Percentiles rank a stretch among this genome's conserved stretches.
These are phyloP conservation scores for Boloria selene DNA, from an alignment of 2,888 invertebrate species.

Conservation along the genomic window DNA sequence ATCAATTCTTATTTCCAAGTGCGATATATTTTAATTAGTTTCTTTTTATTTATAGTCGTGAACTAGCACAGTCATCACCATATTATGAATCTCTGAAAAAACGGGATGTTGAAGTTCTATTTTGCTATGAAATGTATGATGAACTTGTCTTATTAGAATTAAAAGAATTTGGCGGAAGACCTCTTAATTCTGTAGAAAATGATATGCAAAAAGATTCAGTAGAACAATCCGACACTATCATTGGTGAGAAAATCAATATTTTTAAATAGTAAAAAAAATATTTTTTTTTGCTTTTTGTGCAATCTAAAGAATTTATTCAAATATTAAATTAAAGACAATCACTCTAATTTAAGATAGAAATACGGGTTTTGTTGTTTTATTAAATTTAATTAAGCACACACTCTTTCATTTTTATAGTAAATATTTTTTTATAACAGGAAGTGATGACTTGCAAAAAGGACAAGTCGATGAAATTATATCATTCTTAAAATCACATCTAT, in stretches of 20 bases:
- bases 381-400: too few relatives aligned
- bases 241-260: slow-evolving; percentile 69
- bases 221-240: slow-evolving; percentile 80
- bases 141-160: slow-evolving; percentile 96
- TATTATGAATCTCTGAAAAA: slow-evolving; percentile 96
- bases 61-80: slow-evolving; percentile 95
- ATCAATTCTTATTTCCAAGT: background rate
- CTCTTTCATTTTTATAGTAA: background rate
- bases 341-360: too few relatives aligned
- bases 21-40: background rate
- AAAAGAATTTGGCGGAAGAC: slow-evolving; percentile 88
- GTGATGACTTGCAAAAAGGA: slow-evolving; percentile 86
- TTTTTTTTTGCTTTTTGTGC: background rate
- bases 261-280: background rate
- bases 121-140: slow-evolving; percentile 98
- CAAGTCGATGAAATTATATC: slow-evolving; percentile 90
- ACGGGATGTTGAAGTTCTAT: slow-evolving; percentile 94
- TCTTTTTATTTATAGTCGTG: slow-evolving; percentile 84
- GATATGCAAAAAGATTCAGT: slow-evolving; percentile 91
- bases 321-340: too few relatives aligned
- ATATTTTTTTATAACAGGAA: slow-evolving; percentile 53
- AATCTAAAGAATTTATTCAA: too few relatives aligned
- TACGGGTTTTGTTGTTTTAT: too few relatives aligned
- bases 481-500: slow-evolving; percentile 89
- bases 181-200: slow-evolving; percentile 94